Percentiles rank a stretch among this genome's conserved stretches.
phyloP scores from a whole-genome alignment of 2,797 vertebrate species.

The Coranthus polyacanthus region DNA sequence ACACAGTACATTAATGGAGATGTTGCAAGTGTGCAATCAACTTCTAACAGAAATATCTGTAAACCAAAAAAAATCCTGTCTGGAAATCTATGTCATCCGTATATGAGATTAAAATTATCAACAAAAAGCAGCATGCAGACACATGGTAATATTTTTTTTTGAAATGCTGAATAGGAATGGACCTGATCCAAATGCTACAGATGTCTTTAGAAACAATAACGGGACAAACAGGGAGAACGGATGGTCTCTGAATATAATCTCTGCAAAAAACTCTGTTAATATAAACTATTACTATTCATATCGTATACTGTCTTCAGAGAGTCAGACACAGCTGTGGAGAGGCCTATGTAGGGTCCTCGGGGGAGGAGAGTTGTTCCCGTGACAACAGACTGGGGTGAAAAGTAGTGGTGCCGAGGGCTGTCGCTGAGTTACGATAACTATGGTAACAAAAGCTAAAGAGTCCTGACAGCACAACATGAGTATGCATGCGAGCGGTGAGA shows the following conservation, averaged over 20 bases:
- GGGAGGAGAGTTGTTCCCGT: slow-evolving; percentile 59
- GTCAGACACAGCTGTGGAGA: slow-evolving; percentile 49
- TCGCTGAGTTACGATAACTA: slow-evolving; percentile 64
- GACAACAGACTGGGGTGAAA: slow-evolving; percentile 62
- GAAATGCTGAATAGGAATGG: no score
- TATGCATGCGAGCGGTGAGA: slow-evolving; percentile 11
- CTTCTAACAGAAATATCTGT: neutral
- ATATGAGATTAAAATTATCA: no score
- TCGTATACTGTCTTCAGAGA: slow-evolving; percentile 37
- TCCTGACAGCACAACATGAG: slow-evolving; percentile 32
- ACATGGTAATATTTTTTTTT: no score
- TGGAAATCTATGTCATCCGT: neutral
- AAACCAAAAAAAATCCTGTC: neutral
- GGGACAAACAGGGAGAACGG: no score
- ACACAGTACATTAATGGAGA: neutral
- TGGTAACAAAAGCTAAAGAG: slow-evolving; percentile 42
- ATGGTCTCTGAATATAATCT: no score
- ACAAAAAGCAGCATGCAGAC: no score
- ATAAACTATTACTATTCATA: slow-evolving; percentile 44
- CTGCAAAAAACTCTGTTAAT: neutral
- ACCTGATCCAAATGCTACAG: no score
- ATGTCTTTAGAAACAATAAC: no score
- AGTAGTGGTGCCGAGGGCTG: slow-evolving; percentile 30
- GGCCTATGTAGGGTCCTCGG: slow-evolving; percentile 39
- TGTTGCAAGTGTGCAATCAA: neutral